A percentile compares a stretch with the other conserved stretches of the same genome.
phyloP scores from a whole-genome alignment of 2,113 vertebrate genomes.

The Gambusia holbrooki region DNA sequence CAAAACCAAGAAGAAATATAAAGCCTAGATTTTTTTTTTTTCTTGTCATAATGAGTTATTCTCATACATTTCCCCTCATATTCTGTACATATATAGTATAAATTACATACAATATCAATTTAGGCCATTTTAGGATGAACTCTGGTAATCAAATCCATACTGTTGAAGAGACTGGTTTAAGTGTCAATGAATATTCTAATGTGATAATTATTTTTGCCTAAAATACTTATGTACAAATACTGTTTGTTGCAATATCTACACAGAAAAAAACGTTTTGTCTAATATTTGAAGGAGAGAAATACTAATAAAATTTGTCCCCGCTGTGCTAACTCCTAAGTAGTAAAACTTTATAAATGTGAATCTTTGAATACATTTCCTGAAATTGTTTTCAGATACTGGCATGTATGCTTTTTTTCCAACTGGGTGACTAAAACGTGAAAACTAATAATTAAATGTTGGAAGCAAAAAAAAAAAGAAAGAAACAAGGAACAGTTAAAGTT shows the following conservation, averaged over 20 bases:
- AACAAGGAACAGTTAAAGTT: slow-evolving; percentile 13
- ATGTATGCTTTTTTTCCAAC: slow-evolving; percentile 9
- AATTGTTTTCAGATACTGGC: slow-evolving; percentile 35
- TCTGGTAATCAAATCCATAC: slow-evolving; percentile 40
- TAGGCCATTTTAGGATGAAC: slow-evolving; percentile 34
- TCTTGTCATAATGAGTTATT: slow-evolving; percentile 5
- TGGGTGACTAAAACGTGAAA: slow-evolving; percentile 18
- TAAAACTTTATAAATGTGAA: slow-evolving; percentile 28
- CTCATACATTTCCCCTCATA: slow-evolving; percentile 26
- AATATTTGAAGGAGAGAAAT: slow-evolving; percentile 23
- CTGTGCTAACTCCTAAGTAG: slow-evolving; percentile 13
- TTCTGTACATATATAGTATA: slow-evolving; percentile 43
- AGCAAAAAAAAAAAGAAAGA: background rate
- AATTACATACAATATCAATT: slow-evolving; percentile 43
- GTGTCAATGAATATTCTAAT: slow-evolving; percentile 24
- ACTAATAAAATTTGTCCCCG: slow-evolving; percentile 3
- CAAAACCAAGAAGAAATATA: slow-evolving; percentile 36
- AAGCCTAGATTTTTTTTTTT: slow-evolving; percentile 22
- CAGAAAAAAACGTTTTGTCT: slow-evolving; percentile 41
- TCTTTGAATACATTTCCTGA: slow-evolving; percentile 5
- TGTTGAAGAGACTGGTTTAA: slow-evolving; percentile 21
- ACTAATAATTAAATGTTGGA: slow-evolving; percentile 27
- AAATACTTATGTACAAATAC: slow-evolving; percentile 69
- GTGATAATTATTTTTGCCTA: slow-evolving; percentile 19
- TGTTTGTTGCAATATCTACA: slow-evolving; percentile 67